Evolutionary conservation across 2,888 invertebrate species (phyloP).

Genomic region (Gastrophysa polygoni): DNA sequence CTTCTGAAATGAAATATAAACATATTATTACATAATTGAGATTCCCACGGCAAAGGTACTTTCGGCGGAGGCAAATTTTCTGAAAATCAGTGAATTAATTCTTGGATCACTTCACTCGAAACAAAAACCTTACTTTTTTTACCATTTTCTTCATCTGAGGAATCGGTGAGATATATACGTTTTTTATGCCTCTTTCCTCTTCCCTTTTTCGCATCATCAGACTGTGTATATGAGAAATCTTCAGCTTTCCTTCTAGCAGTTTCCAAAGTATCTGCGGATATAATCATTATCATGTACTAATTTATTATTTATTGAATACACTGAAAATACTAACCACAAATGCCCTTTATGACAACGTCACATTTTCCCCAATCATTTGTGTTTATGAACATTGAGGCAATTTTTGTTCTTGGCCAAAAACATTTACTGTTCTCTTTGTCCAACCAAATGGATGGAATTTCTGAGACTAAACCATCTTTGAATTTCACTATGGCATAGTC

Average conservation of each 20-base stretch:
- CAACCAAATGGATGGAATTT: neutral
- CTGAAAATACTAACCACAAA: neutral
- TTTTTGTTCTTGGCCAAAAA: neutral
- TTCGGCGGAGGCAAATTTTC: neutral
- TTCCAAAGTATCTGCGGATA: neutral
- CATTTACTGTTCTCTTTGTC: neutral
- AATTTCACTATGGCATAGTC: neutral
- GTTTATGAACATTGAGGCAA: neutral
- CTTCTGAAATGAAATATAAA: neutral
- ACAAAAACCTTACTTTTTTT: neutral
- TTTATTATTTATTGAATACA: neutral
- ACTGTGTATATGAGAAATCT: neutral
- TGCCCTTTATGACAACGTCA: neutral
- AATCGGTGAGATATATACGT: neutral
- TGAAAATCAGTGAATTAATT: neutral
- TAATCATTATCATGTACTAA: neutral
- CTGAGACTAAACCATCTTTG: neutral
- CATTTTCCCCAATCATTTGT: neutral
- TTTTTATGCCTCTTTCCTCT: neutral
- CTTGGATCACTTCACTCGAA: neutral
- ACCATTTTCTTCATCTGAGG: neutral
- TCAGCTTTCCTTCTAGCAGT: neutral
- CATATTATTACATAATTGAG: neutral
- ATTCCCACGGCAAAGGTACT: neutral
- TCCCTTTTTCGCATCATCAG: neutral